These are phyloP conservation scores for Sminthurides bifidus DNA, from an alignment of 1,140 invertebrate species.

Conservation along the genomic window DNA sequence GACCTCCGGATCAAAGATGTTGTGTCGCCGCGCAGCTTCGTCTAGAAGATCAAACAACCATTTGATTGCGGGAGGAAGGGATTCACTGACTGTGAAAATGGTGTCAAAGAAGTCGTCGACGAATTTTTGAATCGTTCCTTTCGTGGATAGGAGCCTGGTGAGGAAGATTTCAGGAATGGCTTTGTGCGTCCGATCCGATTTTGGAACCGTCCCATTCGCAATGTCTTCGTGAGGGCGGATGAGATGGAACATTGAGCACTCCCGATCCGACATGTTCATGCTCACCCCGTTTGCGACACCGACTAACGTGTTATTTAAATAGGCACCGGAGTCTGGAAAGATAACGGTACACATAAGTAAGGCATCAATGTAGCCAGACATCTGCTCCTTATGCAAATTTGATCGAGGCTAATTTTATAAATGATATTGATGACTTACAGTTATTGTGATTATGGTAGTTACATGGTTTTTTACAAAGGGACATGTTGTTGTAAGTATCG, in stretches of 20 bases:
- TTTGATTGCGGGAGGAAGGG: conserved; percentile 82
- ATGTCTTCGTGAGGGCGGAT: conserved; percentile 69
- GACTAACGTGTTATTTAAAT: conserved; percentile 30
- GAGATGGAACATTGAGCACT: conserved; percentile 61
- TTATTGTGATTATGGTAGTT: conserved; percentile 30
- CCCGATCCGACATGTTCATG: conserved; percentile 12
- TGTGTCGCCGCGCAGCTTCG: conserved; percentile 70
- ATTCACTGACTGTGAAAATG: conserved; percentile 75
- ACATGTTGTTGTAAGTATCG: conserved; percentile 50
- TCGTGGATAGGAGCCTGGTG: conserved; percentile 79
- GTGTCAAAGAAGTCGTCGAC: conserved; percentile 88
- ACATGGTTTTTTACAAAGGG: conserved; percentile 66
- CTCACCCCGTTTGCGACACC: conserved; percentile 27
- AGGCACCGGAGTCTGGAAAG: conserved; percentile 28
- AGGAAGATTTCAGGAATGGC: conserved; percentile 92
- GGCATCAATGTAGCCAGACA: background rate
- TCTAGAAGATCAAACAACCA: conserved; percentile 92
- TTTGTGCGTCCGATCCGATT: conserved; percentile 55
- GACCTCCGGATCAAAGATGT: conserved; percentile 75
- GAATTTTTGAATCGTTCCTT: conserved; percentile 92
- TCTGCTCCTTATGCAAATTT: background rate
- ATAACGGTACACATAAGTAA: background rate
- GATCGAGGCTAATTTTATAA: background rate
- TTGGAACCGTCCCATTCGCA: conserved; percentile 21
- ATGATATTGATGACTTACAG: conserved; percentile 12